phyloP scores from a whole-genome alignment of 30 jellyfish, hydroid and myxozoan species.

The Nemopilema nomurai region DNA sequence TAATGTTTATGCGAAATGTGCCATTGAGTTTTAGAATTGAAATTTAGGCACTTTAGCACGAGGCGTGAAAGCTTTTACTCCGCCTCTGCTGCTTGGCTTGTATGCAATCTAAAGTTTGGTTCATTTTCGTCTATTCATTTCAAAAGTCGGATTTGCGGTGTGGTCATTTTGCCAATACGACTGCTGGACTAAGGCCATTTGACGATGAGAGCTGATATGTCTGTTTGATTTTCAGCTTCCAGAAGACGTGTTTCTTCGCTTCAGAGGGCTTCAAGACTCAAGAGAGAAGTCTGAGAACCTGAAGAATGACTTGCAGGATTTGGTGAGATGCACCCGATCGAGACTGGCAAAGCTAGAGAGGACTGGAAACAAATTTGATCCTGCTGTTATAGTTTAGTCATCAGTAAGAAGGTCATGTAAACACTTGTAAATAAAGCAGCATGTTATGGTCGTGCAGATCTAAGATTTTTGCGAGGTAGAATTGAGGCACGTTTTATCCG shows the following conservation, averaged over 20 bases:
- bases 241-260: conserved; percentile 18
- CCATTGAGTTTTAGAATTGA: too few relatives aligned
- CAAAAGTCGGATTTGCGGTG: too few relatives aligned
- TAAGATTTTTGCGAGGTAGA: too few relatives aligned
- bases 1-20: too few relatives aligned
- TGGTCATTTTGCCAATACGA: too few relatives aligned
- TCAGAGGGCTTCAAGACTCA: conserved; percentile 20
- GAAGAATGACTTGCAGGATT: conserved; percentile 35
- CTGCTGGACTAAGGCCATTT: too few relatives aligned
- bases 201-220: too few relatives aligned
- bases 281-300: conserved; percentile 30
- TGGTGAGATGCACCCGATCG: conserved; percentile 30
- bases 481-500: too few relatives aligned
- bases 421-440: not conserved
- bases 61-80: not conserved
- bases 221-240: conserved; percentile 37
- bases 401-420: not conserved
- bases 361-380: conserved; percentile 51
- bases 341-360: conserved; percentile 46
- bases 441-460: too few relatives aligned
- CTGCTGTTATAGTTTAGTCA: conserved; percentile 28
- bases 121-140: too few relatives aligned
- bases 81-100: not conserved
- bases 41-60: not conserved
- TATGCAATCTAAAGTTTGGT: not conserved